phyloP scores from a whole-genome alignment of 2,888 invertebrate genomes.

The Tetragonisca angustula region DNA sequence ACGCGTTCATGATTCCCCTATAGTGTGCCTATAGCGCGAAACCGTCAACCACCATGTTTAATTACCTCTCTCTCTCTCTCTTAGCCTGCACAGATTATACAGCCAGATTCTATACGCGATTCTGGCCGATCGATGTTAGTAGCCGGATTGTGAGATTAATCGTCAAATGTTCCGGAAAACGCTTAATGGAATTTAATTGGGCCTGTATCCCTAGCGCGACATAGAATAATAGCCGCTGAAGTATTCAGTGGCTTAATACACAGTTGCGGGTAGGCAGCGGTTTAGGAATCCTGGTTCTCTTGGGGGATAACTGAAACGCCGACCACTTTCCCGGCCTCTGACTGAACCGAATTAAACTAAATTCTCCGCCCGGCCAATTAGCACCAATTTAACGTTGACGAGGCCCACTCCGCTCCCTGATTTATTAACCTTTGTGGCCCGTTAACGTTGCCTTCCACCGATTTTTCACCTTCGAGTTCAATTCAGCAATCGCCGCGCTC shows the following conservation, averaged over 20 bases:
- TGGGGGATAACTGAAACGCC: slow-evolving; percentile 44
- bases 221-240: slow-evolving; percentile 59
- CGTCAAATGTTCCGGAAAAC: slow-evolving; percentile 39
- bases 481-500: background rate
- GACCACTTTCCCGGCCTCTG: slow-evolving; percentile 54
- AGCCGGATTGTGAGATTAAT: slow-evolving; percentile 42
- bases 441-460: slow-evolving; percentile 29
- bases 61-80: slow-evolving; percentile 3
- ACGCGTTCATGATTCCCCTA: background rate
- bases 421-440: slow-evolving; percentile 69
- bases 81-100: background rate
- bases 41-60: slow-evolving; percentile 9
- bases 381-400: slow-evolving; percentile 77
- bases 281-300: slow-evolving; percentile 57
- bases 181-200: slow-evolving; percentile 49
- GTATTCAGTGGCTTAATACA: slow-evolving; percentile 65
- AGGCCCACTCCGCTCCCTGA: slow-evolving; percentile 63
- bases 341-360: slow-evolving; percentile 78
- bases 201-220: slow-evolving; percentile 47
- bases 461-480: slow-evolving; percentile 16
- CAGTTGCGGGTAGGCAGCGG: slow-evolving; percentile 62
- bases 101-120: background rate
- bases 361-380: slow-evolving; percentile 80
- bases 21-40: background rate
- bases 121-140: slow-evolving; percentile 3